Conservation (phyloP, 2,888 invertebrate genomes). For the Tethea ocularis region DNA sequence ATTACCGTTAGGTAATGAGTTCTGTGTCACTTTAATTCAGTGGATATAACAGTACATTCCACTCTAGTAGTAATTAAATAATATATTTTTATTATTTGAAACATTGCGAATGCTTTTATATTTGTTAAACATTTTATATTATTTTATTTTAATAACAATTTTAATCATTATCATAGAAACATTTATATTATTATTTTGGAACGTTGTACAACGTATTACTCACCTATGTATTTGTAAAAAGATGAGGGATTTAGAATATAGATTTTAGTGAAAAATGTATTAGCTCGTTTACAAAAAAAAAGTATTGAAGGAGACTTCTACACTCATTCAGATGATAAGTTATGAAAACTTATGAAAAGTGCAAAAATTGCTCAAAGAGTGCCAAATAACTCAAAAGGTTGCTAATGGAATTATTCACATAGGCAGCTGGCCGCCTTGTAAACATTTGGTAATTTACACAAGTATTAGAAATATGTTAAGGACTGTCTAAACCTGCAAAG, state of each 20-base stretch:
- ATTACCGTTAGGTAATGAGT: neutral
- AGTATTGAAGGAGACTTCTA: neutral
- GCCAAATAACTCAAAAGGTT: conserved; percentile 35
- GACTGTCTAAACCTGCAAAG: neutral
- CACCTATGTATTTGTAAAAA: neutral
- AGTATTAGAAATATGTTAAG: neutral
- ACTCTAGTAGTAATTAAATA: neutral
- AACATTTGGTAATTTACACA: neutral
- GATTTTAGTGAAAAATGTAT: neutral
- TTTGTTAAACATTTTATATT: neutral
- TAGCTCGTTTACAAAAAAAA: neutral
- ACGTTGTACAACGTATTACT: neutral
- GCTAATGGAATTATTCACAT: conserved; percentile 19
- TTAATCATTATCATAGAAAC: neutral
- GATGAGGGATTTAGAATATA: neutral
- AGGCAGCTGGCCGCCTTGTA: conserved; percentile 22
- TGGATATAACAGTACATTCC: neutral
- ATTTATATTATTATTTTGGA: neutral
- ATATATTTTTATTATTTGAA: neutral
- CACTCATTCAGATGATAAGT: conserved; percentile 12
- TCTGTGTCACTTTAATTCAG: neutral
- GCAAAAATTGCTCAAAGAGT: conserved; percentile 48
- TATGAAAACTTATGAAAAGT: conserved; percentile 16
- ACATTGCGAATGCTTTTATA: neutral
- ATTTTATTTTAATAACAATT: neutral